Base-by-base conservation (phyloP, 2,113 vertebrate species). In the Edolisoma coerulescens region DNA sequence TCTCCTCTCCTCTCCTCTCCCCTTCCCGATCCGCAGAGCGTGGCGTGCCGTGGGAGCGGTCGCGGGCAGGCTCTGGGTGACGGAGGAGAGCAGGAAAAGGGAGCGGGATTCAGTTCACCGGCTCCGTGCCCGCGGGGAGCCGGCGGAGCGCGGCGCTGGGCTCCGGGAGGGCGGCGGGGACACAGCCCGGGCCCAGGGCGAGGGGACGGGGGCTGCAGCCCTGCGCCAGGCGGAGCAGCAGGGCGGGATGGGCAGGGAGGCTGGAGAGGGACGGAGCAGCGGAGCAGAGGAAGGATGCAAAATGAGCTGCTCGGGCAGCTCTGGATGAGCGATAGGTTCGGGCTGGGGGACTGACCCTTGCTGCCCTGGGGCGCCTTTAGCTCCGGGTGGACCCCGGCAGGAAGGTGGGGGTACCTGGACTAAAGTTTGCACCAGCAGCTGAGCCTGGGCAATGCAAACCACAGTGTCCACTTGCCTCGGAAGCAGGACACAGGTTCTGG, bases 1-100 rank as follows among this genome's bases (percentile, higher is more conserved):
- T n/a, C n/a, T n/a, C n/a, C n/a, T 42, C 50, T 57, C 53, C 68
- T 47, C 75, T 60, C 13, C 39, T 60, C 61, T 71, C 19, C 41
- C 39, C 22, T n/a, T 11, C 53, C 45, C 11, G 5, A 50, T 54
- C 75, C 5, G 28, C 80, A 52, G 39, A 68, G 70, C 0, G 8
- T 0, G 16, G 44, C 1, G 49, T 1, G 16, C 57, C 2, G n/a
- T 11, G 33, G 81, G 20, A 91, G 67, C 65, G 2, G 50, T 2
- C 1, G 32, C 73, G 16, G 91, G 37, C 86, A 61, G 91, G 86
- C 53, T 61, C 19, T 16, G 68, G 76, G 37, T 85, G 63, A 39
- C 2, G 59, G 77, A 77, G 35, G 13, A 83, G 60, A 81, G 54
- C 45, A 32, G 60, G 54, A 21, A 32, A 57, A 50, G 14, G 70